phyloP scores from a whole-genome alignment of 2,113 vertebrate genomes.

The Lutjanus erythropterus region DNA sequence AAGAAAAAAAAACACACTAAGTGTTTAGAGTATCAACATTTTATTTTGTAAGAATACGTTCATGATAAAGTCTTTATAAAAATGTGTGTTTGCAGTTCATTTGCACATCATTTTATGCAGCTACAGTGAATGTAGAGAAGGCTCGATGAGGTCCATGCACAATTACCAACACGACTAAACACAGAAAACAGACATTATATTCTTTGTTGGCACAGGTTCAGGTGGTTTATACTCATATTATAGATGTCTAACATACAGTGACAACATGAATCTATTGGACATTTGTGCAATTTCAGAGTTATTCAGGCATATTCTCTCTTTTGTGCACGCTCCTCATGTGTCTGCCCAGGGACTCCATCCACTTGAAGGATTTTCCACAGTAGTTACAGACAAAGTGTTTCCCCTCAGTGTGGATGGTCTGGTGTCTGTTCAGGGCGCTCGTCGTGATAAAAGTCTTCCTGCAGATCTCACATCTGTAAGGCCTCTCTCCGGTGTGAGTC shows the following conservation, averaged over 20 bases:
- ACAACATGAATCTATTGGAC: neutral
- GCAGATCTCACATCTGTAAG: constrained; percentile 78
- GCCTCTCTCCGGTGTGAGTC: constrained; percentile 80
- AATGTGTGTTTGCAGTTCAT: neutral
- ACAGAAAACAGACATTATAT: constrained; percentile 28
- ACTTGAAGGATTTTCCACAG: constrained; percentile 78
- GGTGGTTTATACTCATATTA: neutral
- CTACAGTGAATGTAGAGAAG: constrained; percentile 1
- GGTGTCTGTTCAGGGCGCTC: constrained; percentile 77
- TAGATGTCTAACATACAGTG: neutral
- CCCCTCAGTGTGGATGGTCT: constrained; percentile 78
- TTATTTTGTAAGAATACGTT: constrained; percentile 44
- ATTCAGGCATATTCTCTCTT: constrained; percentile 54
- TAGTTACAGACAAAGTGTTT: constrained; percentile 75
- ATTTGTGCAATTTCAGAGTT: constrained; percentile 7
- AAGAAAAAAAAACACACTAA: neutral
- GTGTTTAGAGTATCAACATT: neutral
- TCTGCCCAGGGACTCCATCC: constrained; percentile 78
- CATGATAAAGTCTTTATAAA: neutral
- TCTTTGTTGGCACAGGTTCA: neutral
- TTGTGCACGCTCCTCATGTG: constrained; percentile 76
- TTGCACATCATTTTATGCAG: neutral
- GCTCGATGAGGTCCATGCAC: constrained; percentile 43
- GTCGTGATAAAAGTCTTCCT: constrained; percentile 78
- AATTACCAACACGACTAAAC: neutral